A percentile compares a stretch with the other conserved stretches of the same genome.
Evolutionary conservation across 92 coral and sea anemone genomes (phyloP).

Genomic region (Zoanthus sociatus): DNA sequence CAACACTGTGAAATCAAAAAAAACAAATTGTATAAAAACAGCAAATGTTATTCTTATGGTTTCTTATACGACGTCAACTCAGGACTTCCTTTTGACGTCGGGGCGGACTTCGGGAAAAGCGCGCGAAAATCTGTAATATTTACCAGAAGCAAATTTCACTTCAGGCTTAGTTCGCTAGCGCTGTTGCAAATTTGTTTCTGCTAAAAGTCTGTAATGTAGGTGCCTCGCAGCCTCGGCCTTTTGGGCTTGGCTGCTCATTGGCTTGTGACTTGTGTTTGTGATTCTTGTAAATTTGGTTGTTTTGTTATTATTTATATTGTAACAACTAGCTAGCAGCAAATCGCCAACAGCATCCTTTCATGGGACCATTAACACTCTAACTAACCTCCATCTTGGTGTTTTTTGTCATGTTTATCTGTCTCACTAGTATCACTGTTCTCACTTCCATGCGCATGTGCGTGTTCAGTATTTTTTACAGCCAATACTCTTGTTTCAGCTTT

Average conservation of each 20-base stretch:
- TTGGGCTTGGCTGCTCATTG: too few species aligned
- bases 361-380: not conserved
- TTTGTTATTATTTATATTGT: too few species aligned
- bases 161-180: too few species aligned
- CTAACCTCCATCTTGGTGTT: conserved; percentile 42
- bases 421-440: conserved; percentile 52
- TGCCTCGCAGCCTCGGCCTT: too few species aligned
- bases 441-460: conserved; percentile 54
- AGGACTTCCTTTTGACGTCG: not conserved
- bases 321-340: too few species aligned
- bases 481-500: conserved; percentile 85
- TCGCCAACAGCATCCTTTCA: not conserved
- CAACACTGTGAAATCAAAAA: too few species aligned
- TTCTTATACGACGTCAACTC: not conserved
- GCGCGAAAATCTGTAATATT: too few species aligned
- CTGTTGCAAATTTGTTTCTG: too few species aligned
- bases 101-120: not conserved
- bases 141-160: too few species aligned
- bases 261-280: too few species aligned
- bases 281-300: too few species aligned
- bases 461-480: conserved; percentile 55
- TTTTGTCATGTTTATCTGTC: conserved; percentile 51
- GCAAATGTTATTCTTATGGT: not conserved
- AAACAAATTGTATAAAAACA: not conserved
- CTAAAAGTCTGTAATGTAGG: too few species aligned